Base-by-base conservation (phyloP, 2,113 vertebrate species). In the Odontesthes bonariensis region DNA sequence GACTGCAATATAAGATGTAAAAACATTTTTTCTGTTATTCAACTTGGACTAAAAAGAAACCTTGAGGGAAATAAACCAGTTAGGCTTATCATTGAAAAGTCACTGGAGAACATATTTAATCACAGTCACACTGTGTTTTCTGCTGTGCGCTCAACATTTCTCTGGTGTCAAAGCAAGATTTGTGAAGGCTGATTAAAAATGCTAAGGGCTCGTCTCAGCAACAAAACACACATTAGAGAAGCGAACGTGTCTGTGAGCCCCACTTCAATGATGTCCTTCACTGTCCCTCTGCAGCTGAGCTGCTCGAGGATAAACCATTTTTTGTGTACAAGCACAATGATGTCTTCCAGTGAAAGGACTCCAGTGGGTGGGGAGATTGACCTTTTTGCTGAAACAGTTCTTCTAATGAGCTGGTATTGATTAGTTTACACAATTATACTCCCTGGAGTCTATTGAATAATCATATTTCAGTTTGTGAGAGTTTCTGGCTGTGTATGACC, bases 351-450 rank as follows among this genome's bases (percentile, higher is more conserved):
- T 58, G 54, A 42, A 53, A 31, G 20, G 58, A n/a, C 58, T 52
- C 8, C 31, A 75, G 68, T 23, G 75, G 79, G 57, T 52, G 75
- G 6, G 51, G 64, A 38, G 52, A 46, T 57, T 81, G 85, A 89
- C 86, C 88, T 91, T 88, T 89, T 53, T 81, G 63, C 33, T 19
- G 0, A 69, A 88, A 75, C 75, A 19, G 69, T 65, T 74, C 83
- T 73, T 22, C 75, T 89, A 86, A 91, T 88, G 83, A 89, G 85
- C 54, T 69, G 77, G 8, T 73, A 90, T 91, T 17, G 88, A 91
- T 91, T 73, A 22, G 67, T 83, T 88, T 78, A 86, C 85, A 66
- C 64, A 89, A 86, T 86, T 86, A 85, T 86, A 76, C 84, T 81
- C 82, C 79, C 77, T 0, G 73, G 79, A 77, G 89, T 85, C 67